phyloP scores from a whole-genome alignment of 30 jellyfish, hydroid and myxozoan genomes.

The Hydractinia symbiolongicarpus region DNA sequence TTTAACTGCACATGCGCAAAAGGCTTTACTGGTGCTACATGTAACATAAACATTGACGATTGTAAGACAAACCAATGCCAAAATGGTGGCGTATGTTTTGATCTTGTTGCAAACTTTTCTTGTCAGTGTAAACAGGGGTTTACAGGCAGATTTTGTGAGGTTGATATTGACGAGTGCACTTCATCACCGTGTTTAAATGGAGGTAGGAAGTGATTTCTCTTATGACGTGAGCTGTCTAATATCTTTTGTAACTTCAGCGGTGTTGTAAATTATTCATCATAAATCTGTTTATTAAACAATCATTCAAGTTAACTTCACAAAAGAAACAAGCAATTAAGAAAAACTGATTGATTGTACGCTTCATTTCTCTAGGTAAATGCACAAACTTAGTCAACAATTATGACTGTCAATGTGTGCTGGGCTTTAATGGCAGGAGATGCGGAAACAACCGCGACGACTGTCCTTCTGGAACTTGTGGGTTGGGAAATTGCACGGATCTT shows the following conservation, averaged over 20 bases:
- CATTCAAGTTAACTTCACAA: too few species aligned
- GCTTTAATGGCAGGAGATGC: conserved; percentile 33
- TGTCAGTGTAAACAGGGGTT: conserved; percentile 59
- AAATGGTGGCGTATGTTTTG: conserved; percentile 80
- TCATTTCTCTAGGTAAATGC: conserved; percentile 23
- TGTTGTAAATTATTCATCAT: too few species aligned
- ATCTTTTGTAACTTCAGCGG: conserved; percentile 26
- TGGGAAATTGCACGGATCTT: conserved; percentile 25
- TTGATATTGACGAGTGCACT: conserved; percentile 74
- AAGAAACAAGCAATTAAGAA: too few species aligned
- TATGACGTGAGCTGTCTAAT: conserved; percentile 48
- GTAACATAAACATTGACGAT: conserved; percentile 60
- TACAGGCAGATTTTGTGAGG: conserved; percentile 13
- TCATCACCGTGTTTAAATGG: conserved; percentile 62
- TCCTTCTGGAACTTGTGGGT: conserved; percentile 20
- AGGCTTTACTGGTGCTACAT: conserved; percentile 20
- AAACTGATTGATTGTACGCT: too few species aligned
- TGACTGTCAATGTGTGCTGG: conserved; percentile 28
- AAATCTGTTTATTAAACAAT: too few species aligned
- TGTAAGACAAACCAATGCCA: conserved; percentile 64
- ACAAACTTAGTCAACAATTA: conserved; percentile 25
- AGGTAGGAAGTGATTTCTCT: conserved; percentile 64
- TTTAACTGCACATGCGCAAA: conserved; percentile 17
- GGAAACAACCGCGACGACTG: conserved; percentile 24
- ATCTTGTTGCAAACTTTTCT: conserved; percentile 52